Evolutionary conservation across 2,113 vertebrate species (phyloP), one percentile per base, ranked within the genome.

Genomic region (Lophura nycthemera): DNA sequence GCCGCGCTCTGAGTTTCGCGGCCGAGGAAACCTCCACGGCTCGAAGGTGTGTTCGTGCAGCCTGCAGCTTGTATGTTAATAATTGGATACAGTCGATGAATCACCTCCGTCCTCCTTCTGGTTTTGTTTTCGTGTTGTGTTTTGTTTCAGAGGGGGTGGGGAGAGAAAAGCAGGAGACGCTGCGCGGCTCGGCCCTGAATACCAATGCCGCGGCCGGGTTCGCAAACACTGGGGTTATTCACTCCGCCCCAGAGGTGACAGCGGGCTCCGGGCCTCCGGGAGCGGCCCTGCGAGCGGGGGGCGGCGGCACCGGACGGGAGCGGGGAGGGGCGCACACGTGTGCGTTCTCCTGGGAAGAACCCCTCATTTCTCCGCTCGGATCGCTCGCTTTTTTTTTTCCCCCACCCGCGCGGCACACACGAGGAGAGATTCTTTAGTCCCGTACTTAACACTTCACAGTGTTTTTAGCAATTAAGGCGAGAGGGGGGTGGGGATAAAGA

Each of bases 401-500:
- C 73, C 45, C 91, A 47, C 92, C 80, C 87, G 34, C 93, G 82
- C 67, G 86, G 91, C 75, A 66, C 95, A 95, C 90, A 95, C 86
- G 87, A 89, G 80, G 95, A 96, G 95, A 96, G 95, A 97, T 96
- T 95, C 90, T 97, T 97, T 91, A 82, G 91, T 95, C 94, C 96
- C 93, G 72, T 71, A 74, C 94, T 97, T 96, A 97, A 97, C 97
- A 97, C 96, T 93, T 92, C 83, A 83, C 89, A 96, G 88, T 97
- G 97, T 97, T 97, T 98, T 98, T 97, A 97, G 97, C 97, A 97
- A 97, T 96, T 97, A 97, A 97, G 96, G 94, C 95, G 83, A 97
- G 97, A 97, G 96, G 93, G 95, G 95, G 96, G 96, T 97, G 97
- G 97, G 95, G 96, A 97, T 95, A 94, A 96, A 97, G 97, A 98